Conservation (phyloP, 2,888 invertebrate species). For the Catotricha subobsoleta region DNA sequence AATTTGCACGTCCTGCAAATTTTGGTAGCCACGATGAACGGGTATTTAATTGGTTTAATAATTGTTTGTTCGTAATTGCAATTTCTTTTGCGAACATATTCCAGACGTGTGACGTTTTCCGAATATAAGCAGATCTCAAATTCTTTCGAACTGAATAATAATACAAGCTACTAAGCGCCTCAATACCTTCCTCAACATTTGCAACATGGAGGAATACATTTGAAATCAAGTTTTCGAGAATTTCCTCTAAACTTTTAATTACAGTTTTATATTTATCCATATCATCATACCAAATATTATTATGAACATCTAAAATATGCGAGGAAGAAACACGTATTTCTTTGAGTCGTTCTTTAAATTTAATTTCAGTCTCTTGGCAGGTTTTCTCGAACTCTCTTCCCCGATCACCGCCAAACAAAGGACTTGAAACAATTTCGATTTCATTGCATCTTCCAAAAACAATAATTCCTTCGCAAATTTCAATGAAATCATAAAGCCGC, state of each 20-base stretch:
- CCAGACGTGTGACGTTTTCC: conserved; percentile 50
- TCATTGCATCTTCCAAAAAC: conserved; percentile 73
- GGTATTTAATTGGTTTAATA: conserved; percentile 39
- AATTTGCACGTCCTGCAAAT: conserved; percentile 51
- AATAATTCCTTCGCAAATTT: conserved; percentile 77
- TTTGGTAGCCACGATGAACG: conserved; percentile 50
- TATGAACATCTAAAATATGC: conserved; percentile 59
- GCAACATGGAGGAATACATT: conserved; percentile 60
- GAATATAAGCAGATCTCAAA: conserved; percentile 47
- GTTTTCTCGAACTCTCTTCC: conserved; percentile 48
- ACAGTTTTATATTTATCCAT: conserved; percentile 30
- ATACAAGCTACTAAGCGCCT: conserved; percentile 55
- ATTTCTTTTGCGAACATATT: conserved; percentile 58
- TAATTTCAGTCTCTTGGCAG: conserved; percentile 51
- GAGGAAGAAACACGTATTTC: conserved; percentile 40
- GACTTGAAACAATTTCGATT: conserved; percentile 44
- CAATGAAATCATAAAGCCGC: conserved; percentile 66
- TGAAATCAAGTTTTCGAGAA: conserved; percentile 65
- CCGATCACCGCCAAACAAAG: conserved; percentile 58
- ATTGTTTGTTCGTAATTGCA: conserved; percentile 49
- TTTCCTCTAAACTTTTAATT: conserved; percentile 43
- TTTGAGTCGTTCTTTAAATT: conserved; percentile 46
- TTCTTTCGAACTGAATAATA: conserved; percentile 61
- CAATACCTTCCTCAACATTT: conserved; percentile 64
- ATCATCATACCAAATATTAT: conserved; percentile 47